Conservation (phyloP, 2,113 vertebrate species). For the Glaucidium brasilianum region DNA sequence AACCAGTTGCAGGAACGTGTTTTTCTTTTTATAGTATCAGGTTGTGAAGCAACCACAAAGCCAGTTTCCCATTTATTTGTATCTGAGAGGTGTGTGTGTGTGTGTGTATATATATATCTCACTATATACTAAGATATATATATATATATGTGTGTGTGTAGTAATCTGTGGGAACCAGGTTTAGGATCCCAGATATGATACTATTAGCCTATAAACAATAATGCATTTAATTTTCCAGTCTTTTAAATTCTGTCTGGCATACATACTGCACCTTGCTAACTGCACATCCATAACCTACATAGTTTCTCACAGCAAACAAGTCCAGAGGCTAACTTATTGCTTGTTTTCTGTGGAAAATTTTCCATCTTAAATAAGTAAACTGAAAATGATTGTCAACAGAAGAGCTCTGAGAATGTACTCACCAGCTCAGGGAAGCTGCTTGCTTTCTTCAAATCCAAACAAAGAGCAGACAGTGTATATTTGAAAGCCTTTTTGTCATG, state of each 20-base stretch:
- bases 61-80: neutral
- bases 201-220: neutral
- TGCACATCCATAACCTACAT: neutral
- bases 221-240: neutral
- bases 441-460: conserved; percentile 42
- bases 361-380: neutral
- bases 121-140: neutral
- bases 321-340: neutral
- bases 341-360: conserved; percentile 15
- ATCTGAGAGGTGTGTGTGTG: neutral
- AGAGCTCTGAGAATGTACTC: neutral
- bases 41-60: neutral
- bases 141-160: too few relatives aligned
- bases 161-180: neutral
- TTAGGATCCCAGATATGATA: neutral
- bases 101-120: too few relatives aligned
- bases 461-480: conserved; percentile 35
- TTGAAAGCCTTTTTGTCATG: conserved; percentile 53
- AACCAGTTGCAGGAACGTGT: neutral
- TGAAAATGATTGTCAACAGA: neutral
- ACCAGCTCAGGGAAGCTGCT: neutral
- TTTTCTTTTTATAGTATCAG: neutral
- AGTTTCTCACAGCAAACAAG: neutral
- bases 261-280: neutral
- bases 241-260: neutral